phyloP scores from a whole-genome alignment of 1,140 invertebrate genomes.

The Diorhabda elongata region DNA sequence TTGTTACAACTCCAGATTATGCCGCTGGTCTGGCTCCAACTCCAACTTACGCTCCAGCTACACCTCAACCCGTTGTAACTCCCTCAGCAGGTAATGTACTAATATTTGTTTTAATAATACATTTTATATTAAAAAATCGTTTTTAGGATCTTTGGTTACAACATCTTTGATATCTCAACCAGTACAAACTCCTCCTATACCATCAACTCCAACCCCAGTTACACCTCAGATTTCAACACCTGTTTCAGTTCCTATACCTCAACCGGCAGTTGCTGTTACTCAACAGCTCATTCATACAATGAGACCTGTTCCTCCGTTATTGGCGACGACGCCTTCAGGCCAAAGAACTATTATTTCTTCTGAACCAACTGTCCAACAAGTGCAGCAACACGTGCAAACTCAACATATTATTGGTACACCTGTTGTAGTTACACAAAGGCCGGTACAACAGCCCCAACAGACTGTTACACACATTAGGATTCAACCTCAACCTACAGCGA shows the following conservation, averaged over 20 bases:
- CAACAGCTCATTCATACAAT: slow-evolving; percentile 40
- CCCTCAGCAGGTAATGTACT: slow-evolving; percentile 33
- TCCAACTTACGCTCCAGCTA: slow-evolving; percentile 46
- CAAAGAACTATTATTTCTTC: slow-evolving; percentile 35
- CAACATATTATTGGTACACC: slow-evolving; percentile 32
- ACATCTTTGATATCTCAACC: background rate
- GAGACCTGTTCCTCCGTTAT: slow-evolving; percentile 40
- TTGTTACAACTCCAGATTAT: slow-evolving; percentile 48
- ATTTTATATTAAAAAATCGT: background rate
- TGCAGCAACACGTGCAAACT: slow-evolving; percentile 19
- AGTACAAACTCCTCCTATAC: slow-evolving; percentile 13
- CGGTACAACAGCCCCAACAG: slow-evolving; percentile 45
- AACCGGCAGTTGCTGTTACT: slow-evolving; percentile 44
- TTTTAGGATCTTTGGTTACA: slow-evolving; percentile 3
- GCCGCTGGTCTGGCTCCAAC: slow-evolving; percentile 53
- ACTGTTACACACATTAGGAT: slow-evolving; percentile 55
- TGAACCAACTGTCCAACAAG: slow-evolving; percentile 20
- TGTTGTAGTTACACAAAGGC: slow-evolving; percentile 38
- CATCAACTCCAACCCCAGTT: slow-evolving; percentile 8
- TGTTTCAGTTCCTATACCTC: slow-evolving; percentile 34
- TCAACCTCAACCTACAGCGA: slow-evolving; percentile 51
- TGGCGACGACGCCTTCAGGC: slow-evolving; percentile 38
- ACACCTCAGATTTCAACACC: slow-evolving; percentile 26
- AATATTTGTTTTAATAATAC: background rate
- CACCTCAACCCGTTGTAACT: slow-evolving; percentile 38